These are phyloP conservation scores for Altica lythri DNA, from an alignment of 2,888 invertebrate genomes.

Conservation along the genomic window DNA sequence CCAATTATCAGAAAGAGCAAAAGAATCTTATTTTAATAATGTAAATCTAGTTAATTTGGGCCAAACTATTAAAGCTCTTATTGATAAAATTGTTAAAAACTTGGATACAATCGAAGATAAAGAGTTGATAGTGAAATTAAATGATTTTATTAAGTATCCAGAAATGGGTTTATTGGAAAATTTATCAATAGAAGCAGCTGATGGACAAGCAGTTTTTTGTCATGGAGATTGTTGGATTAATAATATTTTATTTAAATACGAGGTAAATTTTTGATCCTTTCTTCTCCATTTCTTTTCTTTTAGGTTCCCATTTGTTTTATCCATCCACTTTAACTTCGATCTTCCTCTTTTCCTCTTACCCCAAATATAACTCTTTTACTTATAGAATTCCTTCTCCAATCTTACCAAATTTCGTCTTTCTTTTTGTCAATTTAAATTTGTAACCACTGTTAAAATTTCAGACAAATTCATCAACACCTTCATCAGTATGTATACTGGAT, in stretches of 20 bases:
- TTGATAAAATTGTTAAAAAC: slow-evolving; percentile 21
- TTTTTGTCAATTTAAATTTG: no score
- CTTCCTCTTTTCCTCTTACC: no score
- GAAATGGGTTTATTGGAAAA: slow-evolving; percentile 20
- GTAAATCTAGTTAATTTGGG: slow-evolving; percentile 17
- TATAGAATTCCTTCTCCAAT: no score
- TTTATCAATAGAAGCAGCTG: slow-evolving; percentile 20
- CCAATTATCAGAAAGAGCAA: slow-evolving; percentile 10
- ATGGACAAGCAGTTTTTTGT: slow-evolving; percentile 22
- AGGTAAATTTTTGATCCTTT: no score
- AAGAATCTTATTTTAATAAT: slow-evolving; percentile 16
- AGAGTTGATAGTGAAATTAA: slow-evolving; percentile 17
- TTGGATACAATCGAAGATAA: slow-evolving; percentile 11
- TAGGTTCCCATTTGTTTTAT: no score
- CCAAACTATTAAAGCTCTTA: slow-evolving; percentile 12
- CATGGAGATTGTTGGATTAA: slow-evolving; percentile 30
- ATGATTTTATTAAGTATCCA: slow-evolving; percentile 20
- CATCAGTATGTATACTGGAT: slow-evolving; percentile 23
- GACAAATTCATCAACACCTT: slow-evolving; percentile 15
- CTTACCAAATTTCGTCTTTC: no score
- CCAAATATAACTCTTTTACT: no score
- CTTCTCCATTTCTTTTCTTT: no score
- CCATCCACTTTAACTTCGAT: no score
- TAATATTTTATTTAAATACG: slow-evolving; percentile 27
- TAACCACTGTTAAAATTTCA: no score